Evolutionary conservation across 2,888 invertebrate genomes (phyloP), one percentile per base, ranked within the genome.

Genomic region (Ypsolopha scabrella): DNA sequence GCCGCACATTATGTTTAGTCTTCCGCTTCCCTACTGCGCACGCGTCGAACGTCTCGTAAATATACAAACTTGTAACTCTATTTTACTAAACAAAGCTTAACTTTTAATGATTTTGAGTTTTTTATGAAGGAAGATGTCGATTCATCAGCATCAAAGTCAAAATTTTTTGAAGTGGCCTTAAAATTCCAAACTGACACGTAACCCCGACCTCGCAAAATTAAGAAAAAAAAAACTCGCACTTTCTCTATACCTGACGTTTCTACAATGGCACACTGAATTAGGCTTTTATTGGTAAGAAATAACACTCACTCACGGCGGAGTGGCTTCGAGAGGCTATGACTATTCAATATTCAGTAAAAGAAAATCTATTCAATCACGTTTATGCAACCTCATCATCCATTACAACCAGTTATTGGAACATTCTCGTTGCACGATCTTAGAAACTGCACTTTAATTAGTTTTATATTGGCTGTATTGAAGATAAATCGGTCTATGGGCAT

Each of bases 181-280:
- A 50, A 50, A 50, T 13, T 7, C 39, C n/a, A 10, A 43, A 34
- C 59, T 67, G 69, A 72, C 71, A 65, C 63, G 55, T 73, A 75
- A 76, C 75, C 73, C 33, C 69, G 76, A 76, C 75, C 73, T 61
- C 45, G 38, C 66, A 56, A 55, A 51, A 57, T 48, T 52, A 51
- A 55, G 50, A 4, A 6, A 34, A 35, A 43, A 10, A 8, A n/a
- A 6, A 35, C 38, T n/a, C 24, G 34, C 35, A 71, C 77, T 78
- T 78, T 78, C 76, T 71, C 73, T 66, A 67, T 55, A 57, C 52
- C 54, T 53, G 60, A 58, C 58, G 55, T 54, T 48, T 43, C 50
- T 56, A 71, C 68, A 70, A 70, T 70, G 67, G 63, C 60, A 59
- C 58, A 67, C 58, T 53, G 58, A 71, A 72, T 70, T 67, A 60